Base-by-base conservation (phyloP, 2,113 vertebrate genomes). In the Platysteira castanea region DNA sequence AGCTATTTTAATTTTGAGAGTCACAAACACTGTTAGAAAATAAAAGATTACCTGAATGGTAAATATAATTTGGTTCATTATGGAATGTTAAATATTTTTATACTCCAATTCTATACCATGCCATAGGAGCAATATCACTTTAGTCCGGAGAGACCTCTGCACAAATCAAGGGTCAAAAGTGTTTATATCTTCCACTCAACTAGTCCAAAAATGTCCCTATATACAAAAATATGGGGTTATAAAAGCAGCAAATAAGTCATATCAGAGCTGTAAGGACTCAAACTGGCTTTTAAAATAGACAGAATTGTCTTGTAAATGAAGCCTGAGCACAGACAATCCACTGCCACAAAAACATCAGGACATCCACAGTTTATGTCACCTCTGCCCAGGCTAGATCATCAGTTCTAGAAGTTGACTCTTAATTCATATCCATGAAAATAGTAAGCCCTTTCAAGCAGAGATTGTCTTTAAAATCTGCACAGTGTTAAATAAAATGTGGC, bases 1-100 rank as follows among this genome's bases (percentile, higher is more conserved):
- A 95, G 61, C 24, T 95, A 77, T 91, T 96, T 97, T 94, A 74
- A 91, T 96, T 93, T 90, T 77, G 92, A 92, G 79, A 79, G 47
- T 93, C 84, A 93, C 53, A 84, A 94, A 88, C 31, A 77, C 84
- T 94, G 73, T 82, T 92, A 97, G 91, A 95, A 89, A 89, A 91
- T 14, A 82, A 67, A 81, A 94, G 5, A 37, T 49, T 57, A 90
- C 6, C 33, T 50, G 20, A 74, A 89, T 30, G 11, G 42, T 78
- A 94, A 76, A 47, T 68, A n/a, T 3, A 18, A 19, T 89, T 88
- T 74, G 10, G 3, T 65, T 16, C 69, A 24, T 54, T 83, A 63
- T 3, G 19, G 26, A 63, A 89, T 63, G 47, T 50, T 91, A 49
- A 74, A 74, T 57, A 17, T 35, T 71, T 6, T 59, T 80, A 46